Percentiles rank a stretch among this genome's conserved stretches.
Evolutionary conservation across 2,113 vertebrate species (phyloP).

Genomic region (Megaptera novaeangliae): DNA sequence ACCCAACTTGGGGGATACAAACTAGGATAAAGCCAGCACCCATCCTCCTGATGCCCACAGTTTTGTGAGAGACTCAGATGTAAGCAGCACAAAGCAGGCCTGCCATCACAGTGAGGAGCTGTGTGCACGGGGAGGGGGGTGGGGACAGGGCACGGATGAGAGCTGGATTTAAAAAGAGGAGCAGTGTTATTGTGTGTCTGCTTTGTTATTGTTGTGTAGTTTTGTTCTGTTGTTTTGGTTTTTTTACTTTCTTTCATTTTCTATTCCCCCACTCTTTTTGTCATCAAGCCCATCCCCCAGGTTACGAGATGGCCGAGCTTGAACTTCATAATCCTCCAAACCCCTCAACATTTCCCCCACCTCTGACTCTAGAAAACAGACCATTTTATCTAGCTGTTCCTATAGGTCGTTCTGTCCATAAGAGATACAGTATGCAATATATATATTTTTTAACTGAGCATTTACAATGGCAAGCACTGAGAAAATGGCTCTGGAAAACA

Average conservation of each 20-base stretch:
- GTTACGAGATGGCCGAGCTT: background rate
- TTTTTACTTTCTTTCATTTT: background rate
- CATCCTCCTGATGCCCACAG: background rate
- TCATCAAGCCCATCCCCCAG: background rate
- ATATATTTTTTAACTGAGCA: background rate
- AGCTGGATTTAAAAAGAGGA: background rate
- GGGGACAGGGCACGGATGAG: background rate
- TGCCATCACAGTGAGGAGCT: fast-evolving
- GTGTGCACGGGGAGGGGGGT: fast-evolving
- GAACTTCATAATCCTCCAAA: background rate
- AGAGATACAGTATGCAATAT: background rate
- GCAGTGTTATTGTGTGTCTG: background rate
- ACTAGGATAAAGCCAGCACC: background rate
- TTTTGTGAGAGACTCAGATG: background rate
- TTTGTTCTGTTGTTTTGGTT: too few relatives aligned
- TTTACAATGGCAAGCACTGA: background rate
- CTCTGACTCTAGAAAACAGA: background rate
- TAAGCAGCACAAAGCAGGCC: background rate
- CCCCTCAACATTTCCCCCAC: background rate
- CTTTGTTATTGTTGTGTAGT: background rate
- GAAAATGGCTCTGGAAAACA: conserved; percentile 19
- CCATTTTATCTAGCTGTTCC: background rate
- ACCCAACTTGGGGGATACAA: background rate
- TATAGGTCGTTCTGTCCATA: background rate
- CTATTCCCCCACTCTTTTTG: background rate